Evolutionary conservation across 2,888 invertebrate species (phyloP), one percentile per base, ranked within the genome.

Genomic region (Lissonota sp.): DNA sequence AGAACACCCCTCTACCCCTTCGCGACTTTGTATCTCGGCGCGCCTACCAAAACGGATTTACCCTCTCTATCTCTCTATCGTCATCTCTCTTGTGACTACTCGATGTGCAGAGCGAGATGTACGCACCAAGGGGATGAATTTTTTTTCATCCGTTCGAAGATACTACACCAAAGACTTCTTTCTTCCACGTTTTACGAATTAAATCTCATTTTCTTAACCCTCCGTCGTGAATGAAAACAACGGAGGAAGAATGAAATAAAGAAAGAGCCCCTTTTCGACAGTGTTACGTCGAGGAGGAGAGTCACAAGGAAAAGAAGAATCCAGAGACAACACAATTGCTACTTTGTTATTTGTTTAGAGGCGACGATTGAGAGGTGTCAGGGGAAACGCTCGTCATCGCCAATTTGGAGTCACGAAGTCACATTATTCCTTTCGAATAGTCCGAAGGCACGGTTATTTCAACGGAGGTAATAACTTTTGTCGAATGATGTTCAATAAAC

Each of bases 41-140:
- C 77, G 76, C 77, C 76, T 82, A 77, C 79, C 82, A 76, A 77
- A 82, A 82, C 81, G 81, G 81, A 82, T 82, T 82, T 82, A 75
- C 71, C 63, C 51, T 75, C 78, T 74, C 64, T 37, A 6, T 53
- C 51, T 55, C 40, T 60, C 46, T 51, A 12, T 44, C 60, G 42
- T 60, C 53, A 62, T 75, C 67, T 67, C 46, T 75, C 67, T 75
- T 69, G 1, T 26, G 26, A 14, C n/a, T 8, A n/a, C n/a, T n/a
- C n/a, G n/a, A n/a, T n/a, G n/a, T n/a, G 37, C 72, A 73, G 55
- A 10, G n/a, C n/a, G 49, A 53, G 46, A 71, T 71, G 71, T 67
- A 39, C 71, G 7, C 8, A 46, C 62, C 58, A 55, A 62, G 55
- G 42, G 74, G 70, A 66, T 63, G 62, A 70, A 71, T 76, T 51